Evolutionary conservation across 2,888 invertebrate genomes (phyloP).

Genomic region (Ophion obscuratus): DNA sequence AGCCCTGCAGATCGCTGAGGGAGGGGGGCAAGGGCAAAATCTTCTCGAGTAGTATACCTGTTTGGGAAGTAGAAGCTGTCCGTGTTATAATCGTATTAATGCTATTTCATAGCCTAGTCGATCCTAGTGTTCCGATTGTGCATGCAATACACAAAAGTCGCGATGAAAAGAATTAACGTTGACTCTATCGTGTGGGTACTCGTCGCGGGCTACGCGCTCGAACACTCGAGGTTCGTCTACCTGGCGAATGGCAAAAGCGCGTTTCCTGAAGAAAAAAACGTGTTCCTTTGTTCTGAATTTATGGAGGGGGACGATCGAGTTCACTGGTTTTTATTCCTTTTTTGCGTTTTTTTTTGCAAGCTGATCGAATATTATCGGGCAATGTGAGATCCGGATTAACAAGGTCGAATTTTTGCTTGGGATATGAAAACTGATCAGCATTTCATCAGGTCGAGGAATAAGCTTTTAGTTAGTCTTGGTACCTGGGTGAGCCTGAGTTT

Average conservation of each 20-base stretch:
- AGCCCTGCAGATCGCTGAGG: background rate
- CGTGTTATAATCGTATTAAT: background rate
- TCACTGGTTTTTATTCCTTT: background rate
- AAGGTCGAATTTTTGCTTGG: background rate
- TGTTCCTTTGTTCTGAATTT: background rate
- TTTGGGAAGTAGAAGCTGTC: background rate
- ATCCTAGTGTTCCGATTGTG: background rate
- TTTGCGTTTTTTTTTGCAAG: background rate
- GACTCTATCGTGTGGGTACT: background rate
- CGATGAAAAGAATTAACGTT: background rate
- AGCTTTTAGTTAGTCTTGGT: background rate
- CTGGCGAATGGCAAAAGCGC: background rate
- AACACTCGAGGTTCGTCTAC: background rate
- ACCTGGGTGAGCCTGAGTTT: background rate
- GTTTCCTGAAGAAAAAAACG: background rate
- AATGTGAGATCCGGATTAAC: background rate
- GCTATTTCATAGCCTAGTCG: background rate
- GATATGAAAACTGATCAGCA: background rate
- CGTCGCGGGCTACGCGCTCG: background rate
- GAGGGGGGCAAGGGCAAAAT: background rate
- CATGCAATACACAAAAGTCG: background rate
- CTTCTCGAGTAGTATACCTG: constrained; percentile 9
- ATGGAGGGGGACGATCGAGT: background rate
- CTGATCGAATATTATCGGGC: background rate
- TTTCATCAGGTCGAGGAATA: background rate